These are phyloP conservation scores for Callimorpha dominula DNA, from an alignment of 2,888 invertebrate species.

Conservation along the genomic window DNA sequence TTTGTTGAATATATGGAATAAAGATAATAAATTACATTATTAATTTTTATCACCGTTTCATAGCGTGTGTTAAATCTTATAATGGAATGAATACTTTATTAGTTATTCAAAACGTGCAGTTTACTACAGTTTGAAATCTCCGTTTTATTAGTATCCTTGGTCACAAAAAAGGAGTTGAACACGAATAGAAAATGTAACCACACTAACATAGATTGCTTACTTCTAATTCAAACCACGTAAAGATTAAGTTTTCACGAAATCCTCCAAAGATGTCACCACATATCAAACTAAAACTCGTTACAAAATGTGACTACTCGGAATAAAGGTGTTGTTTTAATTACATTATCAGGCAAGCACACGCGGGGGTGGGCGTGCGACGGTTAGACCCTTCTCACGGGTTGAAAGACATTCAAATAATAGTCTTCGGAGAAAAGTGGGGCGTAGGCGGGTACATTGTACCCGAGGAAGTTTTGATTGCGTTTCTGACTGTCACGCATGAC, in stretches of 20 bases:
- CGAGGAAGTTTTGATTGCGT: constrained; percentile 81
- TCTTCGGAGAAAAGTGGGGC: constrained; percentile 75
- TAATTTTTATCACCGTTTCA: too few relatives aligned
- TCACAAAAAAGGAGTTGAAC: neutral
- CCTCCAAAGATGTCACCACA: constrained; percentile 53
- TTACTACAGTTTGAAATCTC: neutral
- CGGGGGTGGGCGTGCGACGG: constrained; percentile 62
- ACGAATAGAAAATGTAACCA: neutral
- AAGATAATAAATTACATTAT: too few relatives aligned
- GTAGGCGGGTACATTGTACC: constrained; percentile 56
- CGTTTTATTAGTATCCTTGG: neutral
- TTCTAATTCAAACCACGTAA: constrained; percentile 36
- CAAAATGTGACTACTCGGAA: constrained; percentile 75
- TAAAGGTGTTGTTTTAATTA: constrained; percentile 87
- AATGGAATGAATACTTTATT: too few relatives aligned
- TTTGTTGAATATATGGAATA: too few relatives aligned
- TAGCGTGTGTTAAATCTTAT: too few relatives aligned
- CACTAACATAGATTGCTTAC: constrained; percentile 1
- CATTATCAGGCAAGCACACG: constrained; percentile 85
- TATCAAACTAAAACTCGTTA: constrained; percentile 68
- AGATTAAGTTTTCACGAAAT: constrained; percentile 49
- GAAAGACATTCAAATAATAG: constrained; percentile 86
- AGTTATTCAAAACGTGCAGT: too few relatives aligned
- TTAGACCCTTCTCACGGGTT: constrained; percentile 83
- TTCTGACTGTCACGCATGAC: constrained; percentile 76